Evolutionary conservation across 2,888 invertebrate species (phyloP), one percentile per base, ranked within the genome.

Genomic region (Thumatha senex): DNA sequence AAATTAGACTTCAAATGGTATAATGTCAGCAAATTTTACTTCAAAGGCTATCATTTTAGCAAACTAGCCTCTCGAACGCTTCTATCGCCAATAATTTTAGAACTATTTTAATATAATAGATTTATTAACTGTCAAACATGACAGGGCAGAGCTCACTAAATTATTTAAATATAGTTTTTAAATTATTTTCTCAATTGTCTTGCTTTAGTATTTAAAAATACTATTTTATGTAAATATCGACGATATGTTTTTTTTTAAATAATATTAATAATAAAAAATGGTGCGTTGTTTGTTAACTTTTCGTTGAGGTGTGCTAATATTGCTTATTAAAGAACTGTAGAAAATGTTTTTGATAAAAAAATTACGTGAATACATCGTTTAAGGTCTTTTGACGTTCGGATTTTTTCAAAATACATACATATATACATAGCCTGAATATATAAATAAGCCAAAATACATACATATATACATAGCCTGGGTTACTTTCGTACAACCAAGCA

Each of bases 191-290:
- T 44, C 30, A 11, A 45, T 42, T 33, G 44, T 40, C 33, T 54
- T 36, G 33, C 31, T 13, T 48, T 53, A 46, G 24, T 43, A 45
- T 35, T 47, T 34, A 48, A 45, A 48, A 50, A 52, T 40, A 45
- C 58, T 59, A 54, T 61, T 67, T 59, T 24, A 24, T 64, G 63
- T 64, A 64, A 63, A 64, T 64, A 64, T 64, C 58, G 56, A 41
- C 43, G 46, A 46, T 24, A n/a, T 15, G 15, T 42, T 42, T 33
- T 36, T 38, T 46, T 40, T 46, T 24, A 48, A 44, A 52, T 39
- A 41, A 31, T 42, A 30, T 9, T 34, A 9, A 18, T 34, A 24
- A 24, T 4, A 24, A 24, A 24, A 24, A 48, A 51, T 38, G 63
- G 63, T 60, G 63, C 63, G 44, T 58, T 54, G 46, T 61, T 58